Base-by-base conservation (phyloP, 2,888 invertebrate species). In the Hypomecis punctinalis region DNA sequence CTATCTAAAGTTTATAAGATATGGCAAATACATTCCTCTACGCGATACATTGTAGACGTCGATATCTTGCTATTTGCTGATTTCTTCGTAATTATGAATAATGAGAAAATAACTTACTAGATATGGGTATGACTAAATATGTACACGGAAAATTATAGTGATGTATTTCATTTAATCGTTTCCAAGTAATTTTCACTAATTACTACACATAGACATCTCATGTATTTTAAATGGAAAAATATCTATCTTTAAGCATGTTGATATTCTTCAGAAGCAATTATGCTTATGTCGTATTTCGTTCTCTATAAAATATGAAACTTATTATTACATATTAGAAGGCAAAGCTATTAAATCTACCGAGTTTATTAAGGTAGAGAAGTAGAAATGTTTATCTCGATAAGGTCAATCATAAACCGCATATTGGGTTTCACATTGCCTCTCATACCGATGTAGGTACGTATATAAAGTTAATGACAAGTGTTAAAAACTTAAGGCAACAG, bases 351-450 rank as follows among this genome's bases (percentile, higher is more conserved):
- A 76, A 70, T 69, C 72, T 74, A 69, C 66, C 64, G 68, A 71
- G 73, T 72, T 72, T 79, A 77, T 76, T 77, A 75, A 76, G 75
- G 72, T 74, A 67, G 67, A 66, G 63, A 61, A 71, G 63, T 61
- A 72, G 74, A 74, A 73, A 72, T 70, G 64, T 69, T 68, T 74
- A 52, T 52, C 40, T 73, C 77, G 80, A 82, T 81, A 80, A 79
- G 77, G 80, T 82, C 74, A 77, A 77, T 79, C 80, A 78, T 75
- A 81, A 77, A 78, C 73, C 58, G 72, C 63, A 71, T 79, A 79
- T 81, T 75, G 71, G 73, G 76, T 82, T 78, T 76, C 77, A 77
- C 75, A 73, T 79, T 78, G 74, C 76, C 74, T 76, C 75, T 76
- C 76, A 36, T 11, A 65, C 55, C 53, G 45, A 54, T 56, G 39